Percentiles rank a stretch among this genome's conserved stretches.
Evolutionary conservation across 1,140 invertebrate genomes (phyloP).

Genomic region (Aphis craccivora): DNA sequence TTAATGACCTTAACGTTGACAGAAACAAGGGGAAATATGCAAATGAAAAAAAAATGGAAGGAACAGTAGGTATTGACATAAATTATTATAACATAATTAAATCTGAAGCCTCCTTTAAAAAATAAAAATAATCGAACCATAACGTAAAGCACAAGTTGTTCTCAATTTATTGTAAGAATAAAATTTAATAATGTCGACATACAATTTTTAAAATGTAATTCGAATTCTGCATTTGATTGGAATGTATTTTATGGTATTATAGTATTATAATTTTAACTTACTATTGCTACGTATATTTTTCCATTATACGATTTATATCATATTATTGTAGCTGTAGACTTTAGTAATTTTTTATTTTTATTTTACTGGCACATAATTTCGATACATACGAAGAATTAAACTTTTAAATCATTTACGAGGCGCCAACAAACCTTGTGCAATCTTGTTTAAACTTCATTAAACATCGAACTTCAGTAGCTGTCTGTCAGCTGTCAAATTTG

Average conservation of each 20-base stretch:
- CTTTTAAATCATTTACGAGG: slow-evolving; percentile 44
- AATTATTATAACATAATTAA: slow-evolving; percentile 31
- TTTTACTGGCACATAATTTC: neutral
- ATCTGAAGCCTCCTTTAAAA: slow-evolving; percentile 4
- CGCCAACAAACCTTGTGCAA: slow-evolving; percentile 33
- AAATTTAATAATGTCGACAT: neutral
- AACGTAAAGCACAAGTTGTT: neutral
- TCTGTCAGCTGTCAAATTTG: slow-evolving; percentile 54
- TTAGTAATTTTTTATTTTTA: neutral
- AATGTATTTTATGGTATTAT: neutral
- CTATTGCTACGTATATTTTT: neutral
- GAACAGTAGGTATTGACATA: slow-evolving; percentile 26
- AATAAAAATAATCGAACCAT: neutral
- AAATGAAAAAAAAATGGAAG: neutral
- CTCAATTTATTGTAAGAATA: neutral
- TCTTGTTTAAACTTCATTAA: slow-evolving; percentile 56
- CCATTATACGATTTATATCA: neutral
- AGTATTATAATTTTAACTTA: neutral
- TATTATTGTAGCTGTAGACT: neutral
- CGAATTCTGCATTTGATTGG: neutral
- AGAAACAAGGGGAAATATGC: slow-evolving; percentile 16
- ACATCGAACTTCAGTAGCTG: slow-evolving; percentile 32
- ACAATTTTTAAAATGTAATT: neutral
- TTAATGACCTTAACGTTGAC: slow-evolving; percentile 23
- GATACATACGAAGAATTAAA: slow-evolving; percentile 1